phyloP scores from a whole-genome alignment of 2,888 invertebrate species.

The Dioctria rufipes region DNA sequence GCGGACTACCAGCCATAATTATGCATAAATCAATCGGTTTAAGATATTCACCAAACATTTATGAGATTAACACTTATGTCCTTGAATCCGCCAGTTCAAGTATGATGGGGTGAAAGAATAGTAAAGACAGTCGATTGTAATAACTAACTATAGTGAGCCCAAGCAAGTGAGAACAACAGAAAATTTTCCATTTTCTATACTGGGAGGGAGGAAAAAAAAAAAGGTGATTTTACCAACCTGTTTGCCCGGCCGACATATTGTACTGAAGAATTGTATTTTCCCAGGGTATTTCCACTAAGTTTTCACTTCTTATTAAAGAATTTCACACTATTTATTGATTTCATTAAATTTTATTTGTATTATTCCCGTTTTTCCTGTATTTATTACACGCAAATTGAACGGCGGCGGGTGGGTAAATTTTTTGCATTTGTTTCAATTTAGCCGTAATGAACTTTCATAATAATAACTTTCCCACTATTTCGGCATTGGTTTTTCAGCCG shows the following conservation, averaged over 20 bases:
- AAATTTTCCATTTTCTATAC: background rate
- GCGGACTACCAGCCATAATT: constrained; percentile 30
- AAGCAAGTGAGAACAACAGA: background rate
- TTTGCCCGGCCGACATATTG: constrained; percentile 60
- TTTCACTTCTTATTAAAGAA: constrained; percentile 8
- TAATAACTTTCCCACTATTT: background rate
- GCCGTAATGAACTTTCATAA: background rate
- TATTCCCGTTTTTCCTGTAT: background rate
- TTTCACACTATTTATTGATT: constrained; percentile 8
- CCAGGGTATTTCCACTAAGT: constrained; percentile 7
- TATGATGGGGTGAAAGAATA: background rate
- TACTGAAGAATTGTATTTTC: constrained; percentile 46
- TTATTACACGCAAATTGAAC: background rate
- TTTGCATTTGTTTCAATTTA: constrained; percentile 2
- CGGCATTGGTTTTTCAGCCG: background rate
- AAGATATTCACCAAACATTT: background rate
- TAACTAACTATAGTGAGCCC: background rate
- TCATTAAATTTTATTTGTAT: constrained; percentile 21
- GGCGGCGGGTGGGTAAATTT: background rate
- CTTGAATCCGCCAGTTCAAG: background rate
- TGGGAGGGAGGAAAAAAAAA: background rate
- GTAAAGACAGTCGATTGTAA: background rate
- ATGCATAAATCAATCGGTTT: background rate
- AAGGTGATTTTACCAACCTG: constrained; percentile 56
- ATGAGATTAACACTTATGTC: background rate